These are phyloP conservation scores for Mustela lutreola DNA, from an alignment of 2,113 vertebrate genomes.

Conservation along the genomic window DNA sequence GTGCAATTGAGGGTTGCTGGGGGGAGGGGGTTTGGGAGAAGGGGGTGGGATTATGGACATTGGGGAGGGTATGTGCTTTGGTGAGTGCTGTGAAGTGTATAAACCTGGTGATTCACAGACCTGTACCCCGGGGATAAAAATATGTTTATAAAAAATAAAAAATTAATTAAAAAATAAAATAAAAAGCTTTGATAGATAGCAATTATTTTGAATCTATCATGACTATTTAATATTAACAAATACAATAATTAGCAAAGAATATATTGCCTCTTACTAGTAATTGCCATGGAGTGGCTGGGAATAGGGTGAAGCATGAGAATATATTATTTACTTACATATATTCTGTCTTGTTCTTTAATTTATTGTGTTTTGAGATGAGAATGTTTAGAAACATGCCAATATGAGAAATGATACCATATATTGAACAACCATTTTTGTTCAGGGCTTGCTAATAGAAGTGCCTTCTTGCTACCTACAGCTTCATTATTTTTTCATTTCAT, in stretches of 20 bases:
- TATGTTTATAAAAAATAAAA: too few species aligned
- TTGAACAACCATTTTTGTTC: background rate
- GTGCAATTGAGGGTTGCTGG: too few species aligned
- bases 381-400: background rate
- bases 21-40: too few species aligned
- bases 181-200: background rate
- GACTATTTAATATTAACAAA: slow-evolving; percentile 16
- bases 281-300: background rate
- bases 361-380: background rate
- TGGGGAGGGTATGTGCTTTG: too few species aligned
- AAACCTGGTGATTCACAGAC: too few species aligned
- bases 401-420: background rate
- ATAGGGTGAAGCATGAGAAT: background rate
- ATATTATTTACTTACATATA: background rate
- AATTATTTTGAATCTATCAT: background rate
- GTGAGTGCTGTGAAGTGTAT: too few species aligned
- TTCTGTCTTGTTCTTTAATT: background rate
- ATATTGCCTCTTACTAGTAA: background rate
- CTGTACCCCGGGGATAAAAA: too few species aligned
- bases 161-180: too few species aligned
- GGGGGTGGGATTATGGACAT: too few species aligned
- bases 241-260: background rate
- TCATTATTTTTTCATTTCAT: background rate
- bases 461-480: background rate
- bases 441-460: background rate